Percentiles rank a stretch among this genome's conserved stretches.
These are phyloP conservation scores for Apolygus lucorum DNA, from an alignment of 1,140 invertebrate species.

Conservation along the genomic window DNA sequence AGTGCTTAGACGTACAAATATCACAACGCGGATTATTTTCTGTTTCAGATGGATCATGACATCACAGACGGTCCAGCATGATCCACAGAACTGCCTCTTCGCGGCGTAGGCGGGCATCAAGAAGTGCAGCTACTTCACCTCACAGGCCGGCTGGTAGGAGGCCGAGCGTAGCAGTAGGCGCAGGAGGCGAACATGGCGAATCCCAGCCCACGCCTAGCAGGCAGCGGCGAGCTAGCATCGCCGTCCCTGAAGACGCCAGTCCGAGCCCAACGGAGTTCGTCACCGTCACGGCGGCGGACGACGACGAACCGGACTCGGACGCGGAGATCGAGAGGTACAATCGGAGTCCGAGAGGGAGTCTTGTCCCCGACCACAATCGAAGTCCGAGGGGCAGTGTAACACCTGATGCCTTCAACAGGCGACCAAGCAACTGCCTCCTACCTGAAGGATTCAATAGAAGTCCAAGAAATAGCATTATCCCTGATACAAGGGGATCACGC, in stretches of 20 bases:
- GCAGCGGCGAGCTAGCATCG: conserved; percentile 43
- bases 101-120: conserved; percentile 52
- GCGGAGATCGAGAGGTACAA: conserved; percentile 25
- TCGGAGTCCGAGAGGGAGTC: conserved; percentile 36
- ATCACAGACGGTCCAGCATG: conserved; percentile 41
- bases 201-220: conserved; percentile 40
- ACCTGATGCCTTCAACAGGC: conserved; percentile 41
- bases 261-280: conserved; percentile 28
- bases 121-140: conserved; percentile 53
- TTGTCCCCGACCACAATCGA: conserved; percentile 47
- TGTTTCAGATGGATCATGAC: conserved; percentile 24
- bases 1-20: neutral
- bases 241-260: conserved; percentile 32
- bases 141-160: conserved; percentile 37
- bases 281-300: conserved; percentile 31
- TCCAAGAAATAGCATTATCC: conserved; percentile 44
- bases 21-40: neutral
- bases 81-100: conserved; percentile 56
- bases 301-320: conserved; percentile 28
- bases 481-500: conserved; percentile 48
- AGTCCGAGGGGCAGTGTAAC: conserved; percentile 50
- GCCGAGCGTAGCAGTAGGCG: conserved; percentile 35
- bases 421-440: conserved; percentile 52
- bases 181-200: conserved; percentile 40
- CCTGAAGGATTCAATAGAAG: conserved; percentile 38